phyloP scores from a whole-genome alignment of 2,113 vertebrate species.

The Etheostoma cragini region DNA sequence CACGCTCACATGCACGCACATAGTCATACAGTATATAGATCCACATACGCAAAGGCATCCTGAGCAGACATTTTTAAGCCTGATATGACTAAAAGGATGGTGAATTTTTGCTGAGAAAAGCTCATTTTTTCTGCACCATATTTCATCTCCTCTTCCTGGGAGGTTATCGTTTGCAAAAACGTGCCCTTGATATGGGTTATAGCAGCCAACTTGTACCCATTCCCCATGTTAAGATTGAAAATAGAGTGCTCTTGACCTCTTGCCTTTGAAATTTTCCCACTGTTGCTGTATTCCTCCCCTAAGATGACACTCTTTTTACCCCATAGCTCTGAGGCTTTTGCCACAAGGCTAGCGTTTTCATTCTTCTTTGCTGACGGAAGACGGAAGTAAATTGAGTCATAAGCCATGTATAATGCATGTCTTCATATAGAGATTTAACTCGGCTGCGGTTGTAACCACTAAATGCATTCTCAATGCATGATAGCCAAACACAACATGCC shows the following conservation, averaged over 20 bases:
- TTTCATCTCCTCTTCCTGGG: conserved; percentile 58
- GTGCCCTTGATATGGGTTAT: conserved; percentile 75
- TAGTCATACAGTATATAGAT: conserved; percentile 39
- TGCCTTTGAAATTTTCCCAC: conserved; percentile 75
- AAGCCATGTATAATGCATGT: conserved; percentile 36
- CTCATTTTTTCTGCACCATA: conserved; percentile 56
- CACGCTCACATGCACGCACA: conserved; percentile 12
- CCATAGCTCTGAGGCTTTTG: conserved; percentile 63
- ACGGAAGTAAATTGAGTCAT: conserved; percentile 34
- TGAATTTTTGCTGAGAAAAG: conserved; percentile 72
- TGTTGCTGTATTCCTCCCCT: conserved; percentile 51
- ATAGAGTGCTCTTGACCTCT: conserved; percentile 81
- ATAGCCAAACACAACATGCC: conserved; percentile 37
- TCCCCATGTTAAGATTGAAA: conserved; percentile 77
- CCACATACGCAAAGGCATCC: conserved; percentile 50
- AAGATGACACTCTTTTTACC: conserved; percentile 69
- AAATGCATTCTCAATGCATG: conserved; percentile 40
- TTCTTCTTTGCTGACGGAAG: conserved; percentile 30
- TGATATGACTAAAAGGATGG: conserved; percentile 73
- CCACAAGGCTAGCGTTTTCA: conserved; percentile 60
- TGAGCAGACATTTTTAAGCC: conserved; percentile 64
- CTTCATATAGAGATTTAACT: conserved; percentile 31
- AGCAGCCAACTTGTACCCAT: conserved; percentile 63
- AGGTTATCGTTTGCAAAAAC: conserved; percentile 75
- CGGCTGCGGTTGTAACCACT: conserved; percentile 27